Base-by-base conservation (phyloP, 1,140 invertebrate species). In the Listronotus bonariensis region DNA sequence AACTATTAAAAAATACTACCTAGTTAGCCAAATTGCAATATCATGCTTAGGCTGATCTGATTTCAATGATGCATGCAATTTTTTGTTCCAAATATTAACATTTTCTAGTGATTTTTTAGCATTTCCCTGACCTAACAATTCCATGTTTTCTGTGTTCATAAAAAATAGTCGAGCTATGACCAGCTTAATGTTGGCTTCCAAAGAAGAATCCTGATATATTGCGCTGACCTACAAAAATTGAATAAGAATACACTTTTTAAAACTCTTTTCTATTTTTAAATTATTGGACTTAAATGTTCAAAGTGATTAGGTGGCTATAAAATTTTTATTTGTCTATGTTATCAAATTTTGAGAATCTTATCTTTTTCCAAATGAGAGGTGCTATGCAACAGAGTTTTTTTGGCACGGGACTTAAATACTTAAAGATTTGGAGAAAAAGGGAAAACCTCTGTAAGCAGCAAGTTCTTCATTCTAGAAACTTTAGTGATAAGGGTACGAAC, bases 21-120 rank as follows among this genome's bases (percentile, higher is more conserved):
- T 80, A 0, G 91, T 92, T 54, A 92, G 71, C 85, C 89, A 91
- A 17, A 92, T 82, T 4, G 88, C 86, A 0, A 90, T 82, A 72
- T 92, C 91, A 78, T 90, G 87, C 10, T 78, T 79, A 3, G 83
- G 80, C 51, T 84, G 82, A 7, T 76, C 81, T 67, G 77, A 72
- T 31, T 61, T 62, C 10, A 77, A 68, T 0, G 76, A 82, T 43
- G 80, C 80, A 11, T 88, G 78, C 41, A 87, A 78, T 65, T 83
- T 82, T 34, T 85, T 83, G 72, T 89, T 89, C 90, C 90, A 92
- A 59, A 82, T 81, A 77, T 92, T 92, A 15, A 91, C 90, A 62
- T 86, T 86, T 73, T 90, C 88, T 55, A 92, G 80, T 0, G 89
- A 90, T 56, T 83, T 83, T 70, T 86, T 87, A 0, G 11, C 89